Conservation (phyloP, 2,113 vertebrate species). For the Tetrax tetrax region DNA sequence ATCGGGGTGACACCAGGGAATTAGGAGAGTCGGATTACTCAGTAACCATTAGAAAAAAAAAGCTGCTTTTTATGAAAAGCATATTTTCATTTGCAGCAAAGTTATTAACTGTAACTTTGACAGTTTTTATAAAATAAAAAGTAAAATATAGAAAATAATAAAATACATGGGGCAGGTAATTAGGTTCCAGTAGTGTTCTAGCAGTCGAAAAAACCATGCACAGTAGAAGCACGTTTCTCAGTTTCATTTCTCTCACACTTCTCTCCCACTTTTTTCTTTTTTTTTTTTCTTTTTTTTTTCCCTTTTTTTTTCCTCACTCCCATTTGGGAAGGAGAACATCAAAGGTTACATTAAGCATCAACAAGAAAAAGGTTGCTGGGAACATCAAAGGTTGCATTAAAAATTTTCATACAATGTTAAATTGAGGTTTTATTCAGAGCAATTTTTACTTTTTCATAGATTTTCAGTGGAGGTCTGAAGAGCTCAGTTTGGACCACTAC, state of each 20-base stretch:
- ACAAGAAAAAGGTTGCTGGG: background rate
- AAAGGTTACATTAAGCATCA: background rate
- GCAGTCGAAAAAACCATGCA: background rate
- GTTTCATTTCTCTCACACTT: background rate
- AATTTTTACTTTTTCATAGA: background rate
- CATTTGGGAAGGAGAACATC: background rate
- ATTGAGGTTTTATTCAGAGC: background rate
- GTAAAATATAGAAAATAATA: background rate
- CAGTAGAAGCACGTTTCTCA: background rate
- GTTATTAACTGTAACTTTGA: background rate
- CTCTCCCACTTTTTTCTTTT: background rate
- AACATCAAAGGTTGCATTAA: background rate
- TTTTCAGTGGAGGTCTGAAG: background rate
- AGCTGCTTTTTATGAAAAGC: background rate
- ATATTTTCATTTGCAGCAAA: background rate
- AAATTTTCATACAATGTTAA: background rate
- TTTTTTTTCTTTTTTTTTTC: background rate
- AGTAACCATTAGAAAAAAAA: background rate
- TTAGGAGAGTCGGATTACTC: background rate
- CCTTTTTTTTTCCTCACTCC: background rate
- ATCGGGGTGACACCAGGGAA: background rate
- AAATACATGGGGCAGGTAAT: background rate
- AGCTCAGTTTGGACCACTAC: background rate
- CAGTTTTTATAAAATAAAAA: background rate
- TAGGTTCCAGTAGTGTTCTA: background rate